Percentiles rank a stretch among this genome's conserved stretches.
Evolutionary conservation across 2,113 vertebrate genomes (phyloP).

Genomic region (Spea multiplicata): DNA sequence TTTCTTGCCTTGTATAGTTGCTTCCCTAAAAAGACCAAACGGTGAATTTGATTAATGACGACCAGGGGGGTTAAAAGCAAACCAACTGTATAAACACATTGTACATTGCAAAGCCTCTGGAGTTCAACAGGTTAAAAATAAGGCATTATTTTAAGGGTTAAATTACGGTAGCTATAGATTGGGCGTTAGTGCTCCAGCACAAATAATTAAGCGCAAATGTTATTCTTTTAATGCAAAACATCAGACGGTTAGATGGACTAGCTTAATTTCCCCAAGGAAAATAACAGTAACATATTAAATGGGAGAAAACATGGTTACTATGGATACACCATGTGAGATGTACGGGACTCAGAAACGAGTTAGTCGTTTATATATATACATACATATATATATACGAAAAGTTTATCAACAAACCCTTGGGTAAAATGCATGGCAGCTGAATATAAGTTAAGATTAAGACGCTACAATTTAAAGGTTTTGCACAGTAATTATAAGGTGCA

Average conservation of each 20-base stretch:
- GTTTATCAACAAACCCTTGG: conserved; percentile 49
- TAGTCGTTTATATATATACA: background rate
- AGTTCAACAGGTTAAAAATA: background rate
- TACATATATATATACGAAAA: conserved; percentile 6
- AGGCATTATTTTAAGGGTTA: background rate
- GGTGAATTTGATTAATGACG: background rate
- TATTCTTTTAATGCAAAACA: conserved; percentile 18
- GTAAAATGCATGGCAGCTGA: conserved; percentile 25
- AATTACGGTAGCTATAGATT: background rate
- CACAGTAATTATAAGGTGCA: conserved; percentile 21
- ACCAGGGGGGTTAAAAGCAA: background rate
- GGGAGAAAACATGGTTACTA: conserved; percentile 53
- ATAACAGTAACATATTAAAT: conserved; percentile 48
- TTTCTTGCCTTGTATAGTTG: conserved; percentile 71
- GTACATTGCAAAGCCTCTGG: background rate
- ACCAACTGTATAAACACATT: too few relatives aligned
- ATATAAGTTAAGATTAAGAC: conserved; percentile 43
- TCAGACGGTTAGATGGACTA: conserved; percentile 8
- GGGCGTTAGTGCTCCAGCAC: background rate
- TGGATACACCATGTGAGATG: conserved; percentile 51
- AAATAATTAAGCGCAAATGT: conserved; percentile 32
- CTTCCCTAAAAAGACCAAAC: conserved; percentile 69
- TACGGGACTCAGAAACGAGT: conserved; percentile 49
- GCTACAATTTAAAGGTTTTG: conserved; percentile 19
- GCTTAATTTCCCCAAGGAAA: conserved; percentile 49